A percentile compares a stretch with the other conserved stretches of the same genome.
These are phyloP conservation scores for Dynastes hyllus DNA, from an alignment of 2,888 invertebrate genomes.

Conservation along the genomic window DNA sequence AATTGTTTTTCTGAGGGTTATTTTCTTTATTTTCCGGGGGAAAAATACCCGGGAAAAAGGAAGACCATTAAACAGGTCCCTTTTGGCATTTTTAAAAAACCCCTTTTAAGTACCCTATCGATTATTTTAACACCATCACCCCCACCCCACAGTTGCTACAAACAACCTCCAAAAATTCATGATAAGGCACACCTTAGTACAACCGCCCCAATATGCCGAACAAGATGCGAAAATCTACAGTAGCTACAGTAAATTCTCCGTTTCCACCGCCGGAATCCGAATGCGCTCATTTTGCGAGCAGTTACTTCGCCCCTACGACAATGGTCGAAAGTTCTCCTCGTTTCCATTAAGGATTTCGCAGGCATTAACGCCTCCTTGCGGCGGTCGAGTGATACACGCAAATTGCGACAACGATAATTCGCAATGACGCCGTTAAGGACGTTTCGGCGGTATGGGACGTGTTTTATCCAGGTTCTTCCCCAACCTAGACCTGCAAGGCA, in stretches of 20 bases:
- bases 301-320: background rate
- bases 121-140: too few relatives aligned
- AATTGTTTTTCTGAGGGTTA: too few relatives aligned
- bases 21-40: too few relatives aligned
- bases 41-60: too few relatives aligned
- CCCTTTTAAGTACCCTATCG: too few relatives aligned
- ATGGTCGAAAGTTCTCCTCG: constrained; percentile 9
- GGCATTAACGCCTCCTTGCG: constrained; percentile 32
- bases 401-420: constrained; percentile 30
- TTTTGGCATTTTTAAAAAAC: too few relatives aligned
- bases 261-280: constrained; percentile 7
- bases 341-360: constrained; percentile 28
- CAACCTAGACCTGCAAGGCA: background rate
- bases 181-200: too few relatives aligned
- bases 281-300: constrained; percentile 13
- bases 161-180: too few relatives aligned
- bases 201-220: too few relatives aligned
- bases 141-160: too few relatives aligned
- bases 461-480: background rate
- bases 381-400: constrained; percentile 35
- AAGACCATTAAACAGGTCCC: too few relatives aligned
- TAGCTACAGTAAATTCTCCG: constrained; percentile 2
- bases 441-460: constrained; percentile 17
- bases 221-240: background rate
- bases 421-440: constrained; percentile 28